Percentiles rank a stretch among this genome's conserved stretches.
phyloP scores from a whole-genome alignment of 2,888 invertebrate species.

The Dasysyrphus albostriatus region DNA sequence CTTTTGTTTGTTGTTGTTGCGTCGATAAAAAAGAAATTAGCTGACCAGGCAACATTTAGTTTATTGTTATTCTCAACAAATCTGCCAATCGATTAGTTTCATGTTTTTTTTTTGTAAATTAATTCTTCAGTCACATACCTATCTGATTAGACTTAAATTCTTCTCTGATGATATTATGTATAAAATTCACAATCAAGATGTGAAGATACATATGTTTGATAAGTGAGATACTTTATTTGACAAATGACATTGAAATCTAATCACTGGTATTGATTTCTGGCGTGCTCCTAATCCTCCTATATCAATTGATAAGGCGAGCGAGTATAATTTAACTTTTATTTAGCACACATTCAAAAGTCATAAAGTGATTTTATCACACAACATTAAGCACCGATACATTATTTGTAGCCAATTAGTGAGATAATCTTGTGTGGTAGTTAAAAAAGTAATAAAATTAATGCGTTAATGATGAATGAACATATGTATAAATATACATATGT shows the following conservation, averaged over 20 bases:
- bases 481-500: background rate
- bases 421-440: background rate
- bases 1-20: background rate
- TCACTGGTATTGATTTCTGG: background rate
- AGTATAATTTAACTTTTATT: background rate
- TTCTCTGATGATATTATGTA: background rate
- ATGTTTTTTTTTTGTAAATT: background rate
- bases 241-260: background rate
- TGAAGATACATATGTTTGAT: background rate
- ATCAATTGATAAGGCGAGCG: background rate
- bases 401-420: background rate
- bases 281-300: background rate
- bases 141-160: background rate
- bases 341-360: background rate
- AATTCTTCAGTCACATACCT: background rate
- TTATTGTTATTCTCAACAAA: conserved; percentile 7
- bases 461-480: background rate
- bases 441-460: background rate
- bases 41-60: conserved; percentile 10
- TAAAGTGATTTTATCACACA: background rate
- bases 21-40: conserved; percentile 16
- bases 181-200: background rate
- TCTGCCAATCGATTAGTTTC: conserved; percentile 22
- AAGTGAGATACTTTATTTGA: conserved; percentile 5
- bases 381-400: conserved; percentile 1